Evolutionary conservation across 35 echinoderm and acorn worm species (phyloP), one percentile per base, ranked within the genome.

Genomic region (Eucidaris tribuloides): DNA sequence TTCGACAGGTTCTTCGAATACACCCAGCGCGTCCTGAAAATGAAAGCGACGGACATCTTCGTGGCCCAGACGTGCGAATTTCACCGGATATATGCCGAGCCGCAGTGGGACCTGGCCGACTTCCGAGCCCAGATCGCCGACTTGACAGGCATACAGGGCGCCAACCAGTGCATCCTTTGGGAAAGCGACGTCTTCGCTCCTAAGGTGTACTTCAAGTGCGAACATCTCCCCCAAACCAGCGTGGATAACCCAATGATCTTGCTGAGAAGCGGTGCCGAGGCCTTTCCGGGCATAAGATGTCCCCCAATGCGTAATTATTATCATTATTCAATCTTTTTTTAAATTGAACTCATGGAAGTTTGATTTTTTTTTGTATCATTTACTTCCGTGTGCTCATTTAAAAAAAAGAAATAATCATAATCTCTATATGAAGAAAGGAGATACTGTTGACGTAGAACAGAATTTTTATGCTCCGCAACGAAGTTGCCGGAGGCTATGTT

Each of bases 1-100:
- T 97, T 97, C 50, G 87, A 97, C 19, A 9, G 20, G 22, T 91
- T 93, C 40, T 92, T 97, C 56, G 57, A 81, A 22, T 46, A 49
- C 18, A 86, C 85, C 18, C 86, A 84, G 17, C 68, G 48, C 19
- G 79, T 97, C 37, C 42, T 89, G 20, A 64, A 71, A 1, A 64
- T 92, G 56, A 80, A 78, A 18, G 78, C 82, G 13, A 76, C 93
- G 1, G 70, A 93, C 45, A 65, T 97, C 17, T 97, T 97, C 58
- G 63, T 83, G 0, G 85, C 79, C 5, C 66, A 71, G 20, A 89
- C 81, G 3, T 89, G 90, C 15, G 41, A 92, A n/a, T 34, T 85
- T 2, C 68, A 85, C 37, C 92, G 77, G 33, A 58, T 97, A 18
- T 97, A 88, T 42, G 86, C 89, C 0, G 74, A 59, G 20, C 82